These are phyloP conservation scores for Stercorarius parasiticus DNA, from an alignment of 2,113 vertebrate species.

Conservation along the genomic window DNA sequence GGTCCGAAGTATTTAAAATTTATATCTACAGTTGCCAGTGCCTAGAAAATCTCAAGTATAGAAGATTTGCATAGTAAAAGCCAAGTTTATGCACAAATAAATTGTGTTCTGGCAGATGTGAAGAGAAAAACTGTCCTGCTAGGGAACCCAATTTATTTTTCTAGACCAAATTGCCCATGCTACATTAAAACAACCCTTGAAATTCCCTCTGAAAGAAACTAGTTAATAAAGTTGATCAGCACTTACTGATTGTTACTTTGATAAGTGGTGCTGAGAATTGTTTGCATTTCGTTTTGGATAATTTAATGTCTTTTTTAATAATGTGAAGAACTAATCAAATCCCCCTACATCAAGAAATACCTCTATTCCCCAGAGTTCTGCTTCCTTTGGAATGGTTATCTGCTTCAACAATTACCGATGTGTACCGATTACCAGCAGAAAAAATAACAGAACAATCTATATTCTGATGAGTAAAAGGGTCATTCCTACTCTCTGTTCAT, in stretches of 20 bases:
- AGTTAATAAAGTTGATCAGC: background rate
- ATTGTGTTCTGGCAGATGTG: background rate
- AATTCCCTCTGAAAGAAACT: background rate
- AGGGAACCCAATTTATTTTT: background rate
- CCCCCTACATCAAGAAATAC: background rate
- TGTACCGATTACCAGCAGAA: constrained; percentile 5
- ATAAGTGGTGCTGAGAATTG: background rate
- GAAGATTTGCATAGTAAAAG: background rate
- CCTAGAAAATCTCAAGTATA: background rate
- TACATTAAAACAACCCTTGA: background rate
- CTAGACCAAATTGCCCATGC: background rate
- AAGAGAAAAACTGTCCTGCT: background rate
- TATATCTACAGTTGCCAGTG: background rate
- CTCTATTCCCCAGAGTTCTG: background rate
- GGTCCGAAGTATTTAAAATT: background rate
- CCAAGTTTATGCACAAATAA: background rate
- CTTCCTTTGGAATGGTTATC: background rate
- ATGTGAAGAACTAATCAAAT: background rate
- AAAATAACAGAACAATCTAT: background rate
- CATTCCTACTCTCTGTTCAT: constrained; percentile 22
- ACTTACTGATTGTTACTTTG: background rate
- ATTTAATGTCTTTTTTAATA: background rate
- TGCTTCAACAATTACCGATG: constrained; percentile 15
- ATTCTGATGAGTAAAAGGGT: constrained; percentile 12
- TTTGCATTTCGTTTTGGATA: constrained; percentile 6